Evolutionary conservation across 2,113 vertebrate species (phyloP).

Genomic region (Paradisaea rubra): DNA sequence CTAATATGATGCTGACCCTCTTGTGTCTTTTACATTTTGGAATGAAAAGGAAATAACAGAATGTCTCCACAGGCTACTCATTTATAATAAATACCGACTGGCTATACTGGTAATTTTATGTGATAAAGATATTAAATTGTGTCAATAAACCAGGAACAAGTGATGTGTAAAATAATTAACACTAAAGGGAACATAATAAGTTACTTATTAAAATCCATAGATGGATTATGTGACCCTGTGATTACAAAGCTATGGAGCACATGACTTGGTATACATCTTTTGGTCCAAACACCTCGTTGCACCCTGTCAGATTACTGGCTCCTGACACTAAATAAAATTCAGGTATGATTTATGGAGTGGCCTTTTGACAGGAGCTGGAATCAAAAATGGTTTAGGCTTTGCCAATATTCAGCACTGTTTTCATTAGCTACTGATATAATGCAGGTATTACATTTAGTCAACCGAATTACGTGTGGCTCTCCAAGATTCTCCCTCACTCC

Average conservation of each 20-base stretch:
- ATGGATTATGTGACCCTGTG: constrained; percentile 75
- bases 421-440: constrained; percentile 71
- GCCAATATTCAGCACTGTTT: constrained; percentile 58
- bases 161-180: constrained; percentile 82
- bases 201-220: constrained; percentile 89
- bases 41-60: constrained; percentile 1
- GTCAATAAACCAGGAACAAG: constrained; percentile 58
- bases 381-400: constrained; percentile 65
- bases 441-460: constrained; percentile 76
- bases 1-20: neutral
- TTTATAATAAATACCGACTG: constrained; percentile 10
- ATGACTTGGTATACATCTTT: constrained; percentile 70
- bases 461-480: constrained; percentile 68
- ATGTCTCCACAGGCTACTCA: neutral
- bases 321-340: constrained; percentile 71
- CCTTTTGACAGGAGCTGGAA: constrained; percentile 70
- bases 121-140: constrained; percentile 55
- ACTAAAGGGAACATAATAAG: constrained; percentile 78
- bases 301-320: constrained; percentile 69
- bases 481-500: constrained; percentile 66
- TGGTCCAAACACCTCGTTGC: constrained; percentile 73
- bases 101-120: constrained; percentile 34
- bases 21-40: constrained; percentile 8
- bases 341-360: constrained; percentile 71
- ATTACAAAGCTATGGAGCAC: constrained; percentile 71